Conservation (phyloP, 2,113 vertebrate species). For the Corythaixoides concolor region DNA sequence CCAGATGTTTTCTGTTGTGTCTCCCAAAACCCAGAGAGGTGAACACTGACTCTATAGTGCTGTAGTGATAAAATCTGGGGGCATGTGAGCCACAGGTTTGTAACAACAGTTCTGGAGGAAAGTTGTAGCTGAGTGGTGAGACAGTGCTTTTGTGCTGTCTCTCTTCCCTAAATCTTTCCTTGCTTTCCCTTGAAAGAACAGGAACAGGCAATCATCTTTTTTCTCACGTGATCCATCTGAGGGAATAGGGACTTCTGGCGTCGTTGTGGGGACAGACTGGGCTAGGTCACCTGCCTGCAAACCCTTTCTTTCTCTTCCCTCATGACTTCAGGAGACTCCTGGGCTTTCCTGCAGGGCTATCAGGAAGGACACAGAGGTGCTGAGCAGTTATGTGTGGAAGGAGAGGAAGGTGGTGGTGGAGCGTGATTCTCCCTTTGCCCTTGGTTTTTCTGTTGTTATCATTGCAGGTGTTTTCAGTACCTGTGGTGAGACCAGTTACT, state of each 20-base stretch:
- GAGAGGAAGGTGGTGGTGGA: not conserved
- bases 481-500: not conserved
- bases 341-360: not conserved
- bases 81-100: not conserved
- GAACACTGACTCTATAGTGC: not conserved
- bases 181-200: not conserved
- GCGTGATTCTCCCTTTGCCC: not conserved
- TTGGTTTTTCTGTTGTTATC: not conserved
- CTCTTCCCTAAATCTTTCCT: not conserved
- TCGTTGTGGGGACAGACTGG: too few relatives aligned
- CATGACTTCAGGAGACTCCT: rapidly evolving
- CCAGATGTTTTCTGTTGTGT: not conserved
- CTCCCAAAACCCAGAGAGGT: not conserved
- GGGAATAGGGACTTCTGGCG: not conserved
- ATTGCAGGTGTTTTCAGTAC: not conserved
- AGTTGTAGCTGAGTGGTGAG: not conserved
- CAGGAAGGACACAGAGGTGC: not conserved
- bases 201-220: not conserved
- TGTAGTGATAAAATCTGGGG: not conserved
- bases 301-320: not conserved
- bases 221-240: not conserved
- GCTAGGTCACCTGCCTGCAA: not conserved
- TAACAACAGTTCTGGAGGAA: not conserved
- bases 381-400: not conserved
- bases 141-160: not conserved